Percentiles rank a stretch among this genome's conserved stretches.
These are phyloP conservation scores for Chrysogorgia sp. DNA, from an alignment of 92 coral and sea anemone genomes.

Conservation along the genomic window DNA sequence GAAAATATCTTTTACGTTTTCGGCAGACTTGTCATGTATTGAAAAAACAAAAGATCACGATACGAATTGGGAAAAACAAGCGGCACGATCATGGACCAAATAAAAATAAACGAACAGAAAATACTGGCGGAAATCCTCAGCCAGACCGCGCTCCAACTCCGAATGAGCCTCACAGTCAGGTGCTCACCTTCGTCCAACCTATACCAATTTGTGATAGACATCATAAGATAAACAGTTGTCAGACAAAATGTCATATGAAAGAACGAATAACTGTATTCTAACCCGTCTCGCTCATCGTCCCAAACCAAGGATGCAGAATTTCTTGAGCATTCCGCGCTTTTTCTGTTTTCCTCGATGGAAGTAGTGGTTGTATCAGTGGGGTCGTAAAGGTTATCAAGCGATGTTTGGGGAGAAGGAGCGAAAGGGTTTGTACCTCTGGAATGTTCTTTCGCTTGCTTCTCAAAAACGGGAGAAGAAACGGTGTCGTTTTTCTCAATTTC, in stretches of 20 bases:
- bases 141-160: slow-evolving; percentile 99
- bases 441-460: no score
- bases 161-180: slow-evolving; percentile 77
- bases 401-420: no score
- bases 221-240: slow-evolving; percentile 86
- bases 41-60: slow-evolving; percentile 87
- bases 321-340: slow-evolving; percentile 1
- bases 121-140: slow-evolving; percentile 90
- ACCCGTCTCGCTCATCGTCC: slow-evolving; percentile 83
- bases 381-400: not conserved
- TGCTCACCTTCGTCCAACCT: slow-evolving; percentile 95
- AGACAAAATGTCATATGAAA: slow-evolving; percentile 83
- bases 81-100: slow-evolving; percentile 95
- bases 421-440: no score
- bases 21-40: slow-evolving; percentile 67
- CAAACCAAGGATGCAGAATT: slow-evolving; percentile 44
- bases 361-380: not conserved
- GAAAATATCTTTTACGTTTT: not conserved
- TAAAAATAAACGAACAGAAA: slow-evolving; percentile 89
- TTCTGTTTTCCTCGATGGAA: not conserved
- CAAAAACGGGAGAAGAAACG: no score
- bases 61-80: slow-evolving; percentile 90
- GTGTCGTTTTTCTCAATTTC: no score
- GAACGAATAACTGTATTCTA: slow-evolving; percentile 92
- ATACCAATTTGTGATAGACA: slow-evolving; percentile 96